A percentile compares a stretch with the other conserved stretches of the same genome.
phyloP scores from a whole-genome alignment of 2,797 vertebrate genomes.

The Ptychadena robeensis region DNA sequence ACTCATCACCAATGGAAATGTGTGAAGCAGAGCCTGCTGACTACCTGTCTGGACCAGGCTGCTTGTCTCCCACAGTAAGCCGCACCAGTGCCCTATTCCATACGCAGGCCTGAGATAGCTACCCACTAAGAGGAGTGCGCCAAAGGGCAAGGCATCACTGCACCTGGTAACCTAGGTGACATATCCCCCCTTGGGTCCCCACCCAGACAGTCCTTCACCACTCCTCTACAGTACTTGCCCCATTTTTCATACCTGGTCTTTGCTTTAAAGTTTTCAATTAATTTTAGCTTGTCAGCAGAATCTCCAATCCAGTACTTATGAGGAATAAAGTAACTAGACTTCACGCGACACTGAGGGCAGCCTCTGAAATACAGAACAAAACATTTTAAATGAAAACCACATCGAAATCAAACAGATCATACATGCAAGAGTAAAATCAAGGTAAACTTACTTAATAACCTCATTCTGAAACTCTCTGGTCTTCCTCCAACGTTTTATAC shows the following conservation, averaged over 20 bases:
- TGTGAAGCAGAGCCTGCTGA: too few relatives aligned
- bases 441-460: slow-evolving; percentile 79
- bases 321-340: slow-evolving; percentile 87
- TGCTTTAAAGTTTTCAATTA: slow-evolving; percentile 84
- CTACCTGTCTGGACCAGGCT: too few relatives aligned
- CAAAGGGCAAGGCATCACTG: too few relatives aligned
- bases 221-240: too few relatives aligned
- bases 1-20: too few relatives aligned
- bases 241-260: slow-evolving; percentile 80
- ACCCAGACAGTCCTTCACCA: too few relatives aligned
- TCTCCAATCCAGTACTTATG: slow-evolving; percentile 85
- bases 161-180: too few relatives aligned
- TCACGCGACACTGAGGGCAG: slow-evolving; percentile 88
- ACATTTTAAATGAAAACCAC: background rate
- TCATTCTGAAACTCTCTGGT: slow-evolving; percentile 78
- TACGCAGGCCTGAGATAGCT: too few relatives aligned
- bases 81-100: too few relatives aligned
- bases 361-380: slow-evolving; percentile 2
- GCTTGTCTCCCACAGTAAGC: too few relatives aligned
- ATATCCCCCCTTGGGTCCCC: too few relatives aligned
- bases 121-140: too few relatives aligned
- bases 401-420: background rate
- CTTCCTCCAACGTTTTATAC: slow-evolving; percentile 86
- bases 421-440: background rate
- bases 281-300: slow-evolving; percentile 76